These are phyloP conservation scores for Pollachius pollachius DNA, from an alignment of 2,113 vertebrate species.

Conservation along the genomic window DNA sequence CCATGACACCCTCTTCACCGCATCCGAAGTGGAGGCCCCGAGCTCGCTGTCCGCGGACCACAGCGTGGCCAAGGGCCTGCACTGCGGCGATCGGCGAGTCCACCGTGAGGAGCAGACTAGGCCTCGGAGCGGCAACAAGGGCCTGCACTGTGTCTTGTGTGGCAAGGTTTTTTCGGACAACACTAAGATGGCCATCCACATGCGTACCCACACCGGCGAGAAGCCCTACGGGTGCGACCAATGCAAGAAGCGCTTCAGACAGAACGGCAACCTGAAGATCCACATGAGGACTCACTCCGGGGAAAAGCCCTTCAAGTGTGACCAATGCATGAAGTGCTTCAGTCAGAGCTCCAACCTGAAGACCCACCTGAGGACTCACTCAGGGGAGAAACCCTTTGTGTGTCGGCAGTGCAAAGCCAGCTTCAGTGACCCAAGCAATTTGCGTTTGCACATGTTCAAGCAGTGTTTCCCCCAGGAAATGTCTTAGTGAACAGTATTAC, in stretches of 20 bases:
- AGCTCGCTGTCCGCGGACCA: constrained; percentile 51
- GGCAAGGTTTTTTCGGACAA: constrained; percentile 79
- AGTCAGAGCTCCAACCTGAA: constrained; percentile 80
- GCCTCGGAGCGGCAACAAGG: constrained; percentile 53
- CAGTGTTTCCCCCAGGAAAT: too few species aligned
- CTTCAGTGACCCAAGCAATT: constrained; percentile 77
- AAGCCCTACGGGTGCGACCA: too few species aligned
- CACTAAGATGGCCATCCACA: constrained; percentile 76
- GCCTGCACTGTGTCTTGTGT: constrained; percentile 67
- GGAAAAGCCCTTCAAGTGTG: constrained; percentile 79
- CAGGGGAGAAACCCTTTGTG: constrained; percentile 79
- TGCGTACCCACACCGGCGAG: too few species aligned
- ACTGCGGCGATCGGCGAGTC: constrained; percentile 51
- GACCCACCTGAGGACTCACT: constrained; percentile 80
- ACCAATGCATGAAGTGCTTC: constrained; percentile 80
- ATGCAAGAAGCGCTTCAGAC: too few species aligned
- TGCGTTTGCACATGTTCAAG: constrained; percentile 66
- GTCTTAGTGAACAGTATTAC: too few species aligned
- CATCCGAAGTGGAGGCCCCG: constrained; percentile 51
- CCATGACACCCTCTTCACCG: constrained; percentile 44
- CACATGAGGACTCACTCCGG: constrained; percentile 79
- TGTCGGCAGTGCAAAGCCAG: constrained; percentile 75
- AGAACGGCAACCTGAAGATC: too few species aligned
- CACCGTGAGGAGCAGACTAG: constrained; percentile 53
- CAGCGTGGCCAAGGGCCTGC: constrained; percentile 43